Base-by-base conservation (phyloP, 2,888 invertebrate species). In the Malthinus flaveolus region DNA sequence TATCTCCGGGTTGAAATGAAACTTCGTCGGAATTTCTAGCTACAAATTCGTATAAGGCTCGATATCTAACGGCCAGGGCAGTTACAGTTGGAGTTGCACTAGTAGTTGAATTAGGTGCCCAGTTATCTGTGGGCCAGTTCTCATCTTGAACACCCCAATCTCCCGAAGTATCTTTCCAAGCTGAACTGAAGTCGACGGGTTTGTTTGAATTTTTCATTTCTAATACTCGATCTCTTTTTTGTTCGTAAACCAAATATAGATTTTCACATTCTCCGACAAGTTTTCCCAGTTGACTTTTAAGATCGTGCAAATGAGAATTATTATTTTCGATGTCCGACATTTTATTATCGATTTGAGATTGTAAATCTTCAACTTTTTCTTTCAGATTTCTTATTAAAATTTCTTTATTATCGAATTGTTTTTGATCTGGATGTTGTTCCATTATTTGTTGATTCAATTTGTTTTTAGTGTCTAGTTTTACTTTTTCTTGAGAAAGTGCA, bases 11-110 rank as follows among this genome's bases (percentile, higher is more conserved):
- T 77, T 91, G 89, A 70, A 98, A 88, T 12, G 93, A 91, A 32
- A 98, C 86, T 77, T 99, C 98, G 78, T 98, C 99, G 0, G 84
- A 83, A 68, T 95, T 95, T 49, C 97, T 83, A 0, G 97, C 95
- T 7, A 87, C 88, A 80, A 99, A 99, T 76, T 95, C 95, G 75
- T 94, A 99, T 45, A 98, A 83, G 11, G 96, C 97, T 53, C 93
- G 86, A 81, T 95, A 97, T 74, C 89, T 88, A 37, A 82, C 82
- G 60, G 83, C 82, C 34, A 83, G 83, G 55, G 80, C 78, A 3
- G 82, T 78, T 37, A 80, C 73, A 56, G 70, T 68, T 11, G 39
- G n/a, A 5, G 39, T 8, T 15, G 71, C 75, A 9, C 79, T 73
- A 4, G 77, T 74, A 7, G 71, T 66, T 58, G 68, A 59, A 5